Base-by-base conservation (phyloP, 2,888 invertebrate genomes). In the Dryadula phaetusa region DNA sequence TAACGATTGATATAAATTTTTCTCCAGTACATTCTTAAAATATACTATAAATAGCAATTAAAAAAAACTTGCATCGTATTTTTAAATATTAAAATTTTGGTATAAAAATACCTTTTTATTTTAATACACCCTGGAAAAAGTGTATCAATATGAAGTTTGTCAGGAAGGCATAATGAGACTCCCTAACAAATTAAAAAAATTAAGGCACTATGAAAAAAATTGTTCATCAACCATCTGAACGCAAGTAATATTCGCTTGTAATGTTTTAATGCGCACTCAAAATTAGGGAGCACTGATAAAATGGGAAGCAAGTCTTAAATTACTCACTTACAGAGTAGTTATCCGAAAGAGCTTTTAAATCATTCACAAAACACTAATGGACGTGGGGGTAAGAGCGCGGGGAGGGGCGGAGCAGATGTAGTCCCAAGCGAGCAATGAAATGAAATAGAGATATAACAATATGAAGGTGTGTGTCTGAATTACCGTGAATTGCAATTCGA, bases 341-440 rank as follows among this genome's bases (percentile, higher is more conserved):
- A 92, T 92, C 90, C 90, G 92, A 92, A 92, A 92, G 92, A 92
- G 92, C 92, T 92, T 92, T 92, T 92, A 92, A 92, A 92, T 92
- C 92, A 92, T 92, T 92, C 92, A 92, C 92, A 92, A 92, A 92
- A 92, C 92, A 92, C 92, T 92, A 92, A 92, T 92, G 92, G 92
- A 92, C 91, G 91, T 86, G 87, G 91, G 86, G 89, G 77, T 79
- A 80, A 80, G 83, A 82, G 82, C 75, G 79, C 77, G 82, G 77
- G 76, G 71, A 73, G 78, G 79, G 79, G 80, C 77, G 77, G 77
- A 81, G 86, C 86, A 87, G 90, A 86, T 88, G 87, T 84, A 87
- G 79, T 90, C 91, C 89, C 90, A 75, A 77, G 86, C 83, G 85
- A 81, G 91, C 92, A 89, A 90, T 91, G 89, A 91, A 92, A 90